These are phyloP conservation scores for Girardia tigrina DNA, from an alignment of 2,888 invertebrate genomes.

Conservation along the genomic window DNA sequence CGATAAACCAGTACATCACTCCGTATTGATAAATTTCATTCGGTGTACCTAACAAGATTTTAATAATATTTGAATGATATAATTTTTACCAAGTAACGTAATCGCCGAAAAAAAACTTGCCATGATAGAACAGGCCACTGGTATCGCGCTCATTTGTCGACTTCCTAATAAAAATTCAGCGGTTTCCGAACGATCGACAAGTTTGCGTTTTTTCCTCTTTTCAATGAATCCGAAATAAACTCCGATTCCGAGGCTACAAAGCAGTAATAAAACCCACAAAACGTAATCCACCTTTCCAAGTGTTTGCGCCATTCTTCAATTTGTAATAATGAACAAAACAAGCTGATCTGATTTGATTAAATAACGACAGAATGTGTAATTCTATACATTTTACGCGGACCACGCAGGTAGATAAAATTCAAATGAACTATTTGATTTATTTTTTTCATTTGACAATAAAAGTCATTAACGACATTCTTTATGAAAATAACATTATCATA, in stretches of 20 bases:
- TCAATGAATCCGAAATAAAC: slow-evolving; percentile 16
- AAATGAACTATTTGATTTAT: too few species aligned
- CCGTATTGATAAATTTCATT: slow-evolving; percentile 32
- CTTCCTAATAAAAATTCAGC: slow-evolving; percentile 28
- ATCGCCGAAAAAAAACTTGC: slow-evolving; percentile 26
- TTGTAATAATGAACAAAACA: too few species aligned
- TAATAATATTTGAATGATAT: too few species aligned
- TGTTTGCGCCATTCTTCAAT: neutral
- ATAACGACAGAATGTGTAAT: too few species aligned
- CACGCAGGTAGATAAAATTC: too few species aligned
- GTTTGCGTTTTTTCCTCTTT: neutral
- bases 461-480: too few species aligned
- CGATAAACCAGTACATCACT: slow-evolving; percentile 25
- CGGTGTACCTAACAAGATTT: slow-evolving; percentile 16
- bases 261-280: neutral
- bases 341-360: too few species aligned
- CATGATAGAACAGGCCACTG: neutral
- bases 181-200: neutral
- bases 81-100: slow-evolving; percentile 27
- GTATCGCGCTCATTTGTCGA: neutral
- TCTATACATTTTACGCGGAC: too few species aligned
- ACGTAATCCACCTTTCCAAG: neutral
- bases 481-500: too few species aligned
- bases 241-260: neutral
- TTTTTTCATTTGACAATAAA: too few species aligned